Percentiles rank a stretch among this genome's conserved stretches.
Conservation (phyloP, 2,113 vertebrate species). For the Pteruthius melanotis region DNA sequence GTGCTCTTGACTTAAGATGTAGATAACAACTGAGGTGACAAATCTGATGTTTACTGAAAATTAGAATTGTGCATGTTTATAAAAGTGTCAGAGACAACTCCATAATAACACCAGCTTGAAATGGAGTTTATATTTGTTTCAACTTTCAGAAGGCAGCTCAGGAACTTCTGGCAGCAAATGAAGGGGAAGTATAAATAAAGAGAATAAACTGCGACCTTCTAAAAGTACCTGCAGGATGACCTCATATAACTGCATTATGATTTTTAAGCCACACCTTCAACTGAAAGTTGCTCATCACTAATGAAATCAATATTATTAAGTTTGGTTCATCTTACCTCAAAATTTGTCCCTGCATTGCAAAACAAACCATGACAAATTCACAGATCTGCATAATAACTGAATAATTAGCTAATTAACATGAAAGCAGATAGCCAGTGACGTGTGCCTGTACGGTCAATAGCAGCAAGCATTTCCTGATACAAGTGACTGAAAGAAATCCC, state of each 20-base stretch:
- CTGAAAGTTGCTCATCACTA: background rate
- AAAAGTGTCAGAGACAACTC: background rate
- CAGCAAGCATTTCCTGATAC: background rate
- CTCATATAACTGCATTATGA: background rate
- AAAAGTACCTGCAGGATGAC: background rate
- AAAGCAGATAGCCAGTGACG: background rate
- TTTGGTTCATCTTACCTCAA: background rate
- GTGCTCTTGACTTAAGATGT: conserved; percentile 10
- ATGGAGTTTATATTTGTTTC: background rate
- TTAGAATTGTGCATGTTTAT: background rate
- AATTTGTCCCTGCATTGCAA: background rate
- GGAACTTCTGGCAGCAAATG: background rate
- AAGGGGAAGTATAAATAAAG: background rate
- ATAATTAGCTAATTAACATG: background rate
- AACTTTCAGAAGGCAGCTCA: background rate
- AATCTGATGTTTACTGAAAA: background rate
- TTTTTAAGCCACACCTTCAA: background rate
- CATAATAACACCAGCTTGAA: background rate
- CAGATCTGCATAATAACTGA: background rate
- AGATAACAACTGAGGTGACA: background rate
- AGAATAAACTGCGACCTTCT: background rate
- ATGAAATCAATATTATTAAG: background rate
- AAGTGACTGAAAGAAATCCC: background rate
- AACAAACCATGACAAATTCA: background rate
- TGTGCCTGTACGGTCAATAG: background rate